phyloP scores from a whole-genome alignment of 2,888 invertebrate species.

The Tolmerus cingulatus region DNA sequence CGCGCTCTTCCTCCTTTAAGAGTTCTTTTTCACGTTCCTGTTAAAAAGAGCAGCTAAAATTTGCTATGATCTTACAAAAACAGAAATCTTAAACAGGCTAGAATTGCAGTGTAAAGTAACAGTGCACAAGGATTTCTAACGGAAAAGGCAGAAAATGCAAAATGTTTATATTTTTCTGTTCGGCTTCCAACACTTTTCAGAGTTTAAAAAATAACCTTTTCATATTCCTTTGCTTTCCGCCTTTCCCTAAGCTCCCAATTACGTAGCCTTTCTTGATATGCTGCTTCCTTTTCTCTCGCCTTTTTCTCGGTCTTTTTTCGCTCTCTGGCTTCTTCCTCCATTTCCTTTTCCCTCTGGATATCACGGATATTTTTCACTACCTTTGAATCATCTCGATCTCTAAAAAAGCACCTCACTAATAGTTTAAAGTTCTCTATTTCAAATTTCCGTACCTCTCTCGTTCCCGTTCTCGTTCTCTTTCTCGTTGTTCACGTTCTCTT shows the following conservation, averaged over 20 bases:
- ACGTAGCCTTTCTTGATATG: constrained; percentile 86
- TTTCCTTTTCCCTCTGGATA: constrained; percentile 78
- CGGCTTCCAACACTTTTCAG: not conserved
- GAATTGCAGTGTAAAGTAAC: too few species aligned
- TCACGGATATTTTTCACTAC: constrained; percentile 68
- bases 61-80: not conserved
- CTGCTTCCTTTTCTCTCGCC: constrained; percentile 92
- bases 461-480: constrained; percentile 64
- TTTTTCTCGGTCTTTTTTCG: constrained; percentile 88
- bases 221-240: constrained; percentile 89
- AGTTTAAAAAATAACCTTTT: constrained; percentile 64
- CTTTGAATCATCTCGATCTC: constrained; percentile 65
- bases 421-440: not conserved
- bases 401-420: constrained; percentile 44
- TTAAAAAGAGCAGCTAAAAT: not conserved
- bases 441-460: constrained; percentile 28
- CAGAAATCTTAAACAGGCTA: not conserved
- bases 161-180: too few species aligned
- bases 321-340: constrained; percentile 92
- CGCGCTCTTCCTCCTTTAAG: constrained; percentile 84
- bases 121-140: too few species aligned
- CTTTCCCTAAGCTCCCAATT: constrained; percentile 91
- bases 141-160: too few species aligned
- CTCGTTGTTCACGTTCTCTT: constrained; percentile 62
- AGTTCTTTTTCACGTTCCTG: constrained; percentile 71